Evolutionary conservation across 2,888 invertebrate species (phyloP).

Genomic region (Nephrotoma flavescens): DNA sequence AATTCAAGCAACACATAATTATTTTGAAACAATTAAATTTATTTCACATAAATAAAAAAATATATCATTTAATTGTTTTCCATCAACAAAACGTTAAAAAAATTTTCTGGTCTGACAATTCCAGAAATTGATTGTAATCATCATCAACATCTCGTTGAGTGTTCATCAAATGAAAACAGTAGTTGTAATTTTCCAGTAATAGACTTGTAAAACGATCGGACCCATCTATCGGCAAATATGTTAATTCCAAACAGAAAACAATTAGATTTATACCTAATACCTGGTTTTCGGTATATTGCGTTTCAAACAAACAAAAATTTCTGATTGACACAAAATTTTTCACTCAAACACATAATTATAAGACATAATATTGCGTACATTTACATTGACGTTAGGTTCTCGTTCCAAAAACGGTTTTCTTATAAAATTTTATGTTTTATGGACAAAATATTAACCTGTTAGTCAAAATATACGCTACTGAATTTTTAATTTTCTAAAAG

Average conservation of each 20-base stretch:
- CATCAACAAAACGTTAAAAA: neutral
- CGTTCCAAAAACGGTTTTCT: neutral
- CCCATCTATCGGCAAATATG: neutral
- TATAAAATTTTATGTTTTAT: neutral
- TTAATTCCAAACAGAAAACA: neutral
- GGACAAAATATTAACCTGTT: neutral
- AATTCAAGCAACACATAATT: neutral
- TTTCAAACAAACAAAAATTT: neutral
- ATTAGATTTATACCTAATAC: neutral
- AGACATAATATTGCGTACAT: neutral
- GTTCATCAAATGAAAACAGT: neutral
- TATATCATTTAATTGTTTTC: neutral
- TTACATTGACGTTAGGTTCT: neutral
- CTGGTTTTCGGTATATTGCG: neutral
- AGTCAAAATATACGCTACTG: neutral
- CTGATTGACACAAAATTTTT: neutral
- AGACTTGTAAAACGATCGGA: neutral
- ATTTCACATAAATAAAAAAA: neutral
- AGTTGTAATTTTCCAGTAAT: neutral
- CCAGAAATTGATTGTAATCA: neutral
- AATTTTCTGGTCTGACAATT: neutral
- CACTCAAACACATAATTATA: neutral
- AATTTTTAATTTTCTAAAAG: neutral
- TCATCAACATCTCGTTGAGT: neutral
- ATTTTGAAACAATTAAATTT: neutral